A percentile compares a stretch with the other conserved stretches of the same genome.
These are phyloP conservation scores for Gnathonemus longibarbis DNA, from an alignment of 2,113 vertebrate genomes.

Conservation along the genomic window DNA sequence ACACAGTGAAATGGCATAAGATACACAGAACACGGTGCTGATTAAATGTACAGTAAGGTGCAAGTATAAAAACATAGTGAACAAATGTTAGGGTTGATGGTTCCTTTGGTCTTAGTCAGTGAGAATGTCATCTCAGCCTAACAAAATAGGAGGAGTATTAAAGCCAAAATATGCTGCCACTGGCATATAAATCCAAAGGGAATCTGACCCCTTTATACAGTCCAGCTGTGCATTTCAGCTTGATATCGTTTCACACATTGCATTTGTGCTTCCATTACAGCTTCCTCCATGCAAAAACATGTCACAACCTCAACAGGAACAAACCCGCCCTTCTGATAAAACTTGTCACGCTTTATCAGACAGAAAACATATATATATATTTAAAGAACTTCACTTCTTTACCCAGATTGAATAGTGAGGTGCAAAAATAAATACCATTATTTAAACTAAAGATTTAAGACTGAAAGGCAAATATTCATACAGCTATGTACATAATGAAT, in stretches of 20 bases:
- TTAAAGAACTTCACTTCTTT: background rate
- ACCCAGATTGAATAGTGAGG: background rate
- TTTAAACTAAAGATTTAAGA: background rate
- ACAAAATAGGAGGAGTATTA: background rate
- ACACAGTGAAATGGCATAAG: background rate
- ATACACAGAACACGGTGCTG: background rate
- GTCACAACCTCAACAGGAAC: background rate
- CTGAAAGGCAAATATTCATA: background rate
- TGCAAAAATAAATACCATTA: background rate
- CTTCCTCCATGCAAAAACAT: background rate
- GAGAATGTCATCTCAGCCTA: background rate
- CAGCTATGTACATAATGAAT: background rate
- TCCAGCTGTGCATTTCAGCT: no score
- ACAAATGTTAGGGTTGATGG: background rate
- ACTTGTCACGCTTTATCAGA: background rate
- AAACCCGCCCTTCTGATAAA: background rate
- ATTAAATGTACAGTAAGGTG: background rate
- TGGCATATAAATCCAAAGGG: background rate
- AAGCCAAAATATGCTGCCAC: background rate
- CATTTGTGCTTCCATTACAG: background rate
- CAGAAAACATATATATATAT: background rate
- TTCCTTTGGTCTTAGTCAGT: background rate
- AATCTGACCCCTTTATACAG: background rate
- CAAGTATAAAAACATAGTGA: background rate
- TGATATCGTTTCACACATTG: no score